Conservation (phyloP, 2,113 vertebrate genomes). For the Bufo bufo region DNA sequence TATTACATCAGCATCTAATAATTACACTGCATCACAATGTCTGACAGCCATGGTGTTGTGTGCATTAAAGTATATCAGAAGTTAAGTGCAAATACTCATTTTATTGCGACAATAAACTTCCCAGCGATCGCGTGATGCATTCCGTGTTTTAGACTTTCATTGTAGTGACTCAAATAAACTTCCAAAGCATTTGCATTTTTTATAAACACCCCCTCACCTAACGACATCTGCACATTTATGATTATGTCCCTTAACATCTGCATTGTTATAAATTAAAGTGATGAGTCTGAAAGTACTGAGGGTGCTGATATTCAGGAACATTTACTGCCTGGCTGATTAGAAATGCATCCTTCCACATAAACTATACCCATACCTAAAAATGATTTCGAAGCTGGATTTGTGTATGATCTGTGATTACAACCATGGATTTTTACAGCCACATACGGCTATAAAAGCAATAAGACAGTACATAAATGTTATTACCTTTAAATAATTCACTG, state of each 20-base stretch:
- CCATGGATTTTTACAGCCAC: conserved; percentile 57
- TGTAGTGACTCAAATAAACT: conserved; percentile 62
- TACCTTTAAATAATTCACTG: conserved; percentile 59
- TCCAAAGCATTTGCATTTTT: conserved; percentile 67
- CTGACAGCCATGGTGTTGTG: background rate
- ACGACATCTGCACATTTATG: conserved; percentile 68
- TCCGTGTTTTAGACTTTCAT: conserved; percentile 52
- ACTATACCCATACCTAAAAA: conserved; percentile 49
- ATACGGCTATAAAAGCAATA: conserved; percentile 58
- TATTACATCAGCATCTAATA: conserved; percentile 21
- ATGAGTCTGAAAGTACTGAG: conserved; percentile 58
- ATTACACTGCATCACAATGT: conserved; percentile 13
- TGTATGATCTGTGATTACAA: conserved; percentile 54
- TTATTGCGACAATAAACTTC: conserved; percentile 10
- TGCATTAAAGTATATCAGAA: conserved; percentile 41
- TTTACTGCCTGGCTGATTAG: conserved; percentile 56
- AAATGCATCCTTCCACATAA: conserved; percentile 53
- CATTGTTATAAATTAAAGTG: conserved; percentile 66
- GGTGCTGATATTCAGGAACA: conserved; percentile 58
- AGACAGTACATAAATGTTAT: conserved; percentile 59
- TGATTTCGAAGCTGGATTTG: conserved; percentile 50
- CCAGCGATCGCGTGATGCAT: conserved; percentile 37
- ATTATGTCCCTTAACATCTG: conserved; percentile 69
- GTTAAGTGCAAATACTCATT: conserved; percentile 45
- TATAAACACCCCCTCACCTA: conserved; percentile 61